A percentile compares a stretch with the other conserved stretches of the same genome.
These are phyloP conservation scores for Trichopoda pennipes DNA, from an alignment of 2,888 invertebrate genomes.

Conservation along the genomic window DNA sequence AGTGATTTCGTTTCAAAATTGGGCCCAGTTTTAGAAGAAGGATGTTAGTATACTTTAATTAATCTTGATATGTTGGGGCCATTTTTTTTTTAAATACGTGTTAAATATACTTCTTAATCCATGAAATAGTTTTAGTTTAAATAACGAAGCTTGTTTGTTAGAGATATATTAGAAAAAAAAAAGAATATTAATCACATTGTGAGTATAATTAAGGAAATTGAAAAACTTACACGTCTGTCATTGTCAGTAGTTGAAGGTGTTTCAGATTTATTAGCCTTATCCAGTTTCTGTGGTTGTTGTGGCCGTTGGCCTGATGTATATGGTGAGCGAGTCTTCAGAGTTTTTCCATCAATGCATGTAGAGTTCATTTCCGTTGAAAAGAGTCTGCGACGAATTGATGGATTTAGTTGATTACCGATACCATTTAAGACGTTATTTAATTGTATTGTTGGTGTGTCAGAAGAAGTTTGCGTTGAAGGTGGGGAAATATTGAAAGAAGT, in stretches of 20 bases:
- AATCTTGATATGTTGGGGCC: conserved; percentile 38
- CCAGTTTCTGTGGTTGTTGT: conserved; percentile 10
- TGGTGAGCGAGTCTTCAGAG: conserved; percentile 9
- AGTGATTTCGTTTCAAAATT: conserved; percentile 35
- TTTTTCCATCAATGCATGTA: not conserved
- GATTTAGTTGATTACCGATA: not conserved
- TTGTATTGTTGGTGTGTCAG: conserved; percentile 18
- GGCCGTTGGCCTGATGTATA: not conserved
- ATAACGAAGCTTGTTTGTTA: conserved; percentile 62
- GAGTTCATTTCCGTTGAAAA: conserved; percentile 38
- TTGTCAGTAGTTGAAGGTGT: conserved; percentile 11
- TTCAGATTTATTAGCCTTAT: conserved; percentile 3
- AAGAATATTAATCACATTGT: conserved; percentile 12
- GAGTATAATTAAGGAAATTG: conserved; percentile 13
- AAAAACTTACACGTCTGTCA: conserved; percentile 70
- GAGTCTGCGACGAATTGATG: conserved; percentile 56
- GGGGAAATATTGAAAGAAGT: conserved; percentile 49
- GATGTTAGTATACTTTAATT: conserved; percentile 22
- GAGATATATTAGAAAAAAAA: conserved; percentile 52
- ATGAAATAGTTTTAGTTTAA: conserved; percentile 23
- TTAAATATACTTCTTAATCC: conserved; percentile 38
- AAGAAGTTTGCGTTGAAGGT: conserved; percentile 39
- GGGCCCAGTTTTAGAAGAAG: conserved; percentile 20
- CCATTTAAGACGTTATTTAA: conserved; percentile 4
- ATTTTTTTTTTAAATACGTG: conserved; percentile 18